Evolutionary conservation across 2,113 vertebrate genomes (phyloP).

Genomic region (Stigmatopora nigra): DNA sequence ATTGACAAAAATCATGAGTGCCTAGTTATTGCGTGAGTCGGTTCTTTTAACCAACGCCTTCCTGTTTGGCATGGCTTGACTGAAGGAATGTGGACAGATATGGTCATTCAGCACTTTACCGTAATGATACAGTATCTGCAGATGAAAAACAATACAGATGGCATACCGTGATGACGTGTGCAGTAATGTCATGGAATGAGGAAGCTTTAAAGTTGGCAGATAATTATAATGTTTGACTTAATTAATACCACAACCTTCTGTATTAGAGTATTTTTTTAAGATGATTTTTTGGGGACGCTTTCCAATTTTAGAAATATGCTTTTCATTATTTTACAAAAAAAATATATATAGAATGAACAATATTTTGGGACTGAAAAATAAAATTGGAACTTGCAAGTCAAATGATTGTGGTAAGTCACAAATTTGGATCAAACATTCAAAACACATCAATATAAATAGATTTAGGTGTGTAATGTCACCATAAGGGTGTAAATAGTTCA

Average conservation of each 20-base stretch:
- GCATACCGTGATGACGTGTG: neutral
- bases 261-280: neutral
- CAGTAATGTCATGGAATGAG: neutral
- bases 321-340: too few relatives aligned
- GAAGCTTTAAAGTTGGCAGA: neutral
- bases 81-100: neutral
- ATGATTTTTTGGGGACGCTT: neutral
- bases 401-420: too few relatives aligned
- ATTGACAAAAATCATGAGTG: neutral
- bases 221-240: neutral
- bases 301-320: too few relatives aligned
- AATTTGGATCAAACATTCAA: too few relatives aligned
- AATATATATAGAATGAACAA: too few relatives aligned
- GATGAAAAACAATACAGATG: neutral
- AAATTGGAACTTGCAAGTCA: too few relatives aligned
- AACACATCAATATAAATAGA: too few relatives aligned
- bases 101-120: neutral
- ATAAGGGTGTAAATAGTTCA: too few relatives aligned
- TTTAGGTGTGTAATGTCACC: too few relatives aligned
- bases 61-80: neutral
- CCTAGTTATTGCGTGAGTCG: neutral
- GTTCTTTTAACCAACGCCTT: neutral
- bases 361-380: too few relatives aligned
- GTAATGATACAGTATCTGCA: neutral
- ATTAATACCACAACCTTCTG: neutral